Base-by-base conservation (phyloP, 2,888 invertebrate species). In the Sarcophaga variegata region DNA sequence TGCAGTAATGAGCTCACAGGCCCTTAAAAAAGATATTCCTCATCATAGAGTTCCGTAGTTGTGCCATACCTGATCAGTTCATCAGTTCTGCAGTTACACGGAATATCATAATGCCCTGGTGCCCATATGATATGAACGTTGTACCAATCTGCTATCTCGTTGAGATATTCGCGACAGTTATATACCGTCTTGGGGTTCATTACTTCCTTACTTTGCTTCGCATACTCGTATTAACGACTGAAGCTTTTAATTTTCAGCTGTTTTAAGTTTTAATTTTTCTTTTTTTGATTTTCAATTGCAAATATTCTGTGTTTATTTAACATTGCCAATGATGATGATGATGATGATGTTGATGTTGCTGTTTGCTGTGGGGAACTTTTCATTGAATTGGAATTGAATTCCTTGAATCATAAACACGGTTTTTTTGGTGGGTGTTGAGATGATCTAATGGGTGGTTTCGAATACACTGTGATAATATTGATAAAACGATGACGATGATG, bases 311-410 rank as follows among this genome's bases (percentile, higher is more conserved):
- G 49, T 63, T 66, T 77, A 62, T 67, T 78, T 83, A 78, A 62
- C 78, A 78, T 82, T 82, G 25, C 25, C 59, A 47, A 14, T 5
- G 12, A 14, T 2, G 14, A 14, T 60, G 59, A 37, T 10, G 37
- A 37, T 37, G 37, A 10, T 60, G 47, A 70, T 71, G 25, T 71
- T 71, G 22, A 70, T 71, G 59, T 25, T 49, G 25, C 67, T 72
- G 49, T 17, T 54, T 17, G 12, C 54, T 54, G 4, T 54, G 12
- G 3, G 4, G 2, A 37, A 78, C 45, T 77, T 77, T 67, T 12
- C 71, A 83, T 70, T 82, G 25, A 76, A 82, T 64, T 60, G 20
- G 8, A 82, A 82, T 59, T 71, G 17, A 71, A 59, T 71, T 74
- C 45, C 37, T 27, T 22, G 47, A 71, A 76, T 60, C 10, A 49